Percentiles rank a stretch among this genome's conserved stretches.
Evolutionary conservation across 2,888 invertebrate species (phyloP).

Genomic region (Orchesellides sinensis): DNA sequence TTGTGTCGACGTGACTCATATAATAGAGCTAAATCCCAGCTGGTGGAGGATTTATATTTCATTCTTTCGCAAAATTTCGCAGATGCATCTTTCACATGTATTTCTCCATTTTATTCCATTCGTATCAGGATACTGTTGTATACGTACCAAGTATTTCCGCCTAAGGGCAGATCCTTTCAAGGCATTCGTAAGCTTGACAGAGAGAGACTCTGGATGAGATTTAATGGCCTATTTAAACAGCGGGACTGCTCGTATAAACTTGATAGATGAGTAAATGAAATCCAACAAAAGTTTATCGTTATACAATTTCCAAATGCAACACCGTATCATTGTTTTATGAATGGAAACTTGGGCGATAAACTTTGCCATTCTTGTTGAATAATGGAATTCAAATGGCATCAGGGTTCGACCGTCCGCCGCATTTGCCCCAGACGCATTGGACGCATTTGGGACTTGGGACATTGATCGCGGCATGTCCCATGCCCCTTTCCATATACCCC

Average conservation of each 20-base stretch:
- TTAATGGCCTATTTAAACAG: slow-evolving; percentile 58
- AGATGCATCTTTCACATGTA: slow-evolving; percentile 25
- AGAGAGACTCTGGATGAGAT: slow-evolving; percentile 22
- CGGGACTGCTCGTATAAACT: slow-evolving; percentile 18
- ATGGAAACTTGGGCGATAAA: slow-evolving; percentile 11
- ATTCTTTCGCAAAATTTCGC: slow-evolving; percentile 47
- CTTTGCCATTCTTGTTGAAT: not conserved
- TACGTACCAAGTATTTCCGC: not conserved
- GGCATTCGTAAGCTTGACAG: not conserved
- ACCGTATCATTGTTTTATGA: not conserved
- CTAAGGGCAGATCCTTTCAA: not conserved
- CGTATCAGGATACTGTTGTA: not conserved
- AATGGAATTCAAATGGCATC: not conserved
- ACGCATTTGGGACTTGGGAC: no score
- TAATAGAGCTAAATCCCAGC: slow-evolving; percentile 61
- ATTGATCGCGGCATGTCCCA: no score
- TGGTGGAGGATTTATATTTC: slow-evolving; percentile 58
- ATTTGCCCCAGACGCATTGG: no score
- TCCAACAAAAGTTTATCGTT: slow-evolving; percentile 34
- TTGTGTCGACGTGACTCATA: slow-evolving; percentile 47
- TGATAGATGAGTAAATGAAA: slow-evolving; percentile 46
- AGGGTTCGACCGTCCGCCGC: no score
- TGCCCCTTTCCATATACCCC: no score
- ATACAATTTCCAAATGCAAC: slow-evolving; percentile 30
- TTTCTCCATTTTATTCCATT: not conserved